Evolutionary conservation across 2,888 invertebrate species (phyloP).

Genomic region (Apamea anceps): DNA sequence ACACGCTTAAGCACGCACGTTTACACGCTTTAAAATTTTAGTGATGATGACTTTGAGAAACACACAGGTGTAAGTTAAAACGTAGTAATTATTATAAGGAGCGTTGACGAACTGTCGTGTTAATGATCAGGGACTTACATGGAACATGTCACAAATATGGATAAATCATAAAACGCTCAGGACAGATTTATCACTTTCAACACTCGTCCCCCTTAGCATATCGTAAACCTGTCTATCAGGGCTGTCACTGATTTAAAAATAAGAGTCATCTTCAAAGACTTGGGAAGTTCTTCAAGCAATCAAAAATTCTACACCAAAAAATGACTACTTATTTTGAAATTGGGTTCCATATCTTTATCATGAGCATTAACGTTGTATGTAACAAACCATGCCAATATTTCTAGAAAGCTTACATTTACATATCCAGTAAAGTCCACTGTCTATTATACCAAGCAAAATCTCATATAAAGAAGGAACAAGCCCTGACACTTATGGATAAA

Average conservation of each 20-base stretch:
- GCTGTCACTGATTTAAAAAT: constrained; percentile 18
- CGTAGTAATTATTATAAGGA: not conserved
- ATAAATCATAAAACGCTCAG: constrained; percentile 58
- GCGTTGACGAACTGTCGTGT: constrained; percentile 14
- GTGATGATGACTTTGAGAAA: not conserved
- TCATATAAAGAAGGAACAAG: not conserved
- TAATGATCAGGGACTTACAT: constrained; percentile 13
- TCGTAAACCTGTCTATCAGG: constrained; percentile 53
- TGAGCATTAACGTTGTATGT: not conserved
- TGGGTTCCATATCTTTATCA: not conserved
- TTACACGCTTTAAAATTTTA: not conserved
- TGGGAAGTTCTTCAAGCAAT: not conserved
- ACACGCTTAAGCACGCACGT: not conserved
- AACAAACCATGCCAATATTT: not conserved
- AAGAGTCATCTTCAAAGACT: not conserved
- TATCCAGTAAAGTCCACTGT: not conserved
- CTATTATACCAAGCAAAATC: not conserved
- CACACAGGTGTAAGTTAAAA: not conserved
- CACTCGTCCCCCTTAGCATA: constrained; percentile 40
- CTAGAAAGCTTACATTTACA: not conserved
- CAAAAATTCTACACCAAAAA: not conserved
- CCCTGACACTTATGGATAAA: constrained; percentile 16
- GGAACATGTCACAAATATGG: constrained; percentile 53
- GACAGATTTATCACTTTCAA: constrained; percentile 61
- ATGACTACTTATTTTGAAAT: not conserved